These are phyloP conservation scores for Odontocerum albicorne DNA, from an alignment of 2,888 invertebrate species.

Conservation along the genomic window DNA sequence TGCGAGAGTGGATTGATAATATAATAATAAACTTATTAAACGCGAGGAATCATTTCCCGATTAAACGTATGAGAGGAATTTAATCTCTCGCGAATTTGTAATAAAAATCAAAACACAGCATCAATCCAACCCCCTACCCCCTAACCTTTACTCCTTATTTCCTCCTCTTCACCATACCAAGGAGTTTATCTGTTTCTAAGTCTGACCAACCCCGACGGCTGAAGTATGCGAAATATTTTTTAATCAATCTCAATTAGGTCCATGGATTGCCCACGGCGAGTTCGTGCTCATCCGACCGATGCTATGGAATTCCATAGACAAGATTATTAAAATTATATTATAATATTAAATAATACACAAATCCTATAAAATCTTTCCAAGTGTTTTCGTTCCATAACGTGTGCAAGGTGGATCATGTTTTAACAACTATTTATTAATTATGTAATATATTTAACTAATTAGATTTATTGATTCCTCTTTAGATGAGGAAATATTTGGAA, in stretches of 20 bases:
- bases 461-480: no score
- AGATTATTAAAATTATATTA: conserved; percentile 9
- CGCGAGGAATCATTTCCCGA: no score
- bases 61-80: conserved; percentile 20
- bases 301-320: background rate
- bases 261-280: conserved; percentile 45
- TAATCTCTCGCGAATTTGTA: conserved; percentile 23
- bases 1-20: no score
- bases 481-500: no score
- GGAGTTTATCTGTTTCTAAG: conserved; percentile 9
- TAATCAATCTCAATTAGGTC: conserved; percentile 62
- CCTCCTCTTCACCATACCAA: conserved; percentile 17
- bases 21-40: no score
- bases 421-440: no score
- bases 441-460: no score
- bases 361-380: no score
- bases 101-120: conserved; percentile 10
- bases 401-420: no score
- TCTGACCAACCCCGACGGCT: conserved; percentile 27
- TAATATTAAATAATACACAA: no score
- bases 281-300: conserved; percentile 16
- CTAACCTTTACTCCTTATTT: conserved; percentile 8
- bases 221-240: conserved; percentile 60
- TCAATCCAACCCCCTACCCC: conserved; percentile 5
- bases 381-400: no score